These are phyloP conservation scores for Whitmania pigra DNA, from an alignment of 1,140 invertebrate species.

Conservation along the genomic window DNA sequence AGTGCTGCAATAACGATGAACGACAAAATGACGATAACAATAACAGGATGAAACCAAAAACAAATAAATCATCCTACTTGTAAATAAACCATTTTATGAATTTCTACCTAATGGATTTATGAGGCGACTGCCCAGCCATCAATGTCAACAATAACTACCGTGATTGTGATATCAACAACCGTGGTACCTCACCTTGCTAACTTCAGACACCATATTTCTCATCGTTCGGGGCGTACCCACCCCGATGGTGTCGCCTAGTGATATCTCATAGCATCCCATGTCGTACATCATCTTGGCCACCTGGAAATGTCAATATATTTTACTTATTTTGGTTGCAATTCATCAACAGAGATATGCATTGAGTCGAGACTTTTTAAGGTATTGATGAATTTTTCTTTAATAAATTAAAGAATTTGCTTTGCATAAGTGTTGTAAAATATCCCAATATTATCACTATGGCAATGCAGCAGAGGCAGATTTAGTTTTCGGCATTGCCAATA, in stretches of 20 bases:
- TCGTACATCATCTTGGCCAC: slow-evolving; percentile 61
- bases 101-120: slow-evolving; percentile 46
- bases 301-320: slow-evolving; percentile 31
- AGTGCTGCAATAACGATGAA: too few species aligned
- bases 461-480: background rate
- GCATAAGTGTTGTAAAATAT: too few species aligned
- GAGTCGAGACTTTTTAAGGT: too few species aligned
- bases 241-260: slow-evolving; percentile 92
- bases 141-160: too few species aligned
- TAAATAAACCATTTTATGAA: too few species aligned
- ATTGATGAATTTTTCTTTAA: too few species aligned
- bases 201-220: slow-evolving; percentile 52
- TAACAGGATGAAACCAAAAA: background rate
- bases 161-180: too few species aligned
- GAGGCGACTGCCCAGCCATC: too few species aligned
- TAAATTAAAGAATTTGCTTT: too few species aligned
- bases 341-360: background rate
- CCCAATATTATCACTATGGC: background rate
- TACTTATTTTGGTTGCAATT: background rate
- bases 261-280: slow-evolving; percentile 74
- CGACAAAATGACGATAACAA: background rate
- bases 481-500: background rate
- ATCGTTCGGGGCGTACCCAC: slow-evolving; percentile 79
- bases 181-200: background rate
- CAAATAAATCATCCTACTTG: too few species aligned